A percentile compares a stretch with the other conserved stretches of the same genome.
Evolutionary conservation across 2,888 invertebrate genomes (phyloP).

Genomic region (Oxytorus armatus): DNA sequence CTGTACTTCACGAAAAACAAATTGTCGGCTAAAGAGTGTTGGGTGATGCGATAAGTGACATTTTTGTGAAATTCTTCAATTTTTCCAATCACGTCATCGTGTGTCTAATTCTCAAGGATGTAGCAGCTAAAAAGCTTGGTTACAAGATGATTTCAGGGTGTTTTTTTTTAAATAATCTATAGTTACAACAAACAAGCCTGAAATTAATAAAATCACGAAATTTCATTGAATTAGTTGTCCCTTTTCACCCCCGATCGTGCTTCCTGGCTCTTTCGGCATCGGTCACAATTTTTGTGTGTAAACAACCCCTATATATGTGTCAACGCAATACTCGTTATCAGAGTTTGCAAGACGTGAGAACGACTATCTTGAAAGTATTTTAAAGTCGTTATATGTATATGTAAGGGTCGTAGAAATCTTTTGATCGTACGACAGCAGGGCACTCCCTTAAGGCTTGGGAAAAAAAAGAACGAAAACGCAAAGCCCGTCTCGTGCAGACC

Average conservation of each 20-base stretch:
- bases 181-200: not conserved
- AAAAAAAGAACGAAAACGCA: slow-evolving; percentile 31
- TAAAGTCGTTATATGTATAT: not conserved
- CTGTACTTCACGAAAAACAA: not conserved
- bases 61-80: not conserved
- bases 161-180: not conserved
- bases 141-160: not conserved
- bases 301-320: not conserved
- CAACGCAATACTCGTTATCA: not conserved
- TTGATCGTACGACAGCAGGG: slow-evolving; percentile 38
- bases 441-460: slow-evolving; percentile 10
- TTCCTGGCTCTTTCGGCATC: not conserved
- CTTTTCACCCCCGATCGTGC: not conserved
- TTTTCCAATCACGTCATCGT: too few relatives aligned
- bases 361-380: slow-evolving; percentile 2
- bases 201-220: not conserved
- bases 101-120: not conserved
- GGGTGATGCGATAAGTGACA: not conserved
- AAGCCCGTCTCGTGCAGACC: slow-evolving; percentile 25
- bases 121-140: not conserved
- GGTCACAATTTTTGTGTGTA: slow-evolving; percentile 3
- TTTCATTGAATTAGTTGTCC: not conserved
- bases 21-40: not conserved
- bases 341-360: slow-evolving; percentile 23
- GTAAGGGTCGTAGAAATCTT: slow-evolving; percentile 32